These are phyloP conservation scores for Meles meles DNA, from an alignment of 2,113 vertebrate species.

Conservation along the genomic window DNA sequence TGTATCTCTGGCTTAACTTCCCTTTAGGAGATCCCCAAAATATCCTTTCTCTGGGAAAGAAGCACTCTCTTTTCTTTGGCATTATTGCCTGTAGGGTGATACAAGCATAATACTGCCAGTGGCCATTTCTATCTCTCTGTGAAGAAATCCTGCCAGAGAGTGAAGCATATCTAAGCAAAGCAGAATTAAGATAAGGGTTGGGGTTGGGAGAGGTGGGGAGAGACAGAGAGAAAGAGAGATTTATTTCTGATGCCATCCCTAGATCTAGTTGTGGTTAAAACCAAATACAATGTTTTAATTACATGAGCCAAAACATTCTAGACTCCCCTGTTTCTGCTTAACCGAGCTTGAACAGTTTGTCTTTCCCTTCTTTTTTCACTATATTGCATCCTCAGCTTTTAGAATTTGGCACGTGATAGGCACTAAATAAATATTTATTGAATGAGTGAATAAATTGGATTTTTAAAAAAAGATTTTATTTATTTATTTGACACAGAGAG, in stretches of 20 bases:
- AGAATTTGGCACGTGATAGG: background rate
- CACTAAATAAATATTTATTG: background rate
- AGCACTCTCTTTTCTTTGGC: background rate
- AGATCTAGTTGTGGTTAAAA: background rate
- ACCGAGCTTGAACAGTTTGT: background rate
- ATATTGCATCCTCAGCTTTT: background rate
- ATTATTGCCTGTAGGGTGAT: background rate
- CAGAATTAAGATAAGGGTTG: background rate
- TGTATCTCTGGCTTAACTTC: background rate
- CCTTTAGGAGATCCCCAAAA: background rate
- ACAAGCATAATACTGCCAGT: background rate
- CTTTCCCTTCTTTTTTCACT: background rate
- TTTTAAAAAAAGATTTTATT: too few species aligned
- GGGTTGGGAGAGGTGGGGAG: background rate
- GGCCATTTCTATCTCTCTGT: background rate
- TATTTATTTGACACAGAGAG: too few species aligned
- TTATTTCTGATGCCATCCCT: conserved; percentile 16
- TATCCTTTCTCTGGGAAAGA: background rate
- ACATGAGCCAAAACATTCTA: background rate
- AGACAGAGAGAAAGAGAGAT: background rate
- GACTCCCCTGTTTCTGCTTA: background rate
- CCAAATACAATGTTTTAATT: conserved; percentile 21
- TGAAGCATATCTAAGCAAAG: background rate
- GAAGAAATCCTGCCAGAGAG: background rate
- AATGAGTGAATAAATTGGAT: background rate